Evolutionary conservation across 2,888 invertebrate species (phyloP), one percentile per base, ranked within the genome.

Genomic region (Caenorhabditis sp.): DNA sequence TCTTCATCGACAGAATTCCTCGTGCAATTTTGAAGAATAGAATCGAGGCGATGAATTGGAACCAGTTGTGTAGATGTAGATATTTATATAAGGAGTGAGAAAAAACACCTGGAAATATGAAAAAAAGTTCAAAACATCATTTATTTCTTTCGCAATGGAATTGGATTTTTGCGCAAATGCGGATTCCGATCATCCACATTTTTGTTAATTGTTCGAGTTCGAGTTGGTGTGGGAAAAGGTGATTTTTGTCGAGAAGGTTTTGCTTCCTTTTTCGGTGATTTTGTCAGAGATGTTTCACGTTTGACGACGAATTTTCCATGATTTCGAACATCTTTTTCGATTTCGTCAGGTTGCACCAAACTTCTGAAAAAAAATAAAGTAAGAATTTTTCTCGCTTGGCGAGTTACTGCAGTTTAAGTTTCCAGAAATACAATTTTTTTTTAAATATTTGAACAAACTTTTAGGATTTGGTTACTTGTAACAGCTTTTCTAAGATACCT

Each of bases 21-120:
- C 64, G 57, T 0, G 73, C 67, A 27, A 59, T 65, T 50, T 58
- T 61, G 36, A 68, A 73, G 68, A 73, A 73, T 38, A 63, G 65
- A n/a, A 73, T 26, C 7, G 58, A 49, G 25, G 73, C 67, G 43
- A 73, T 59, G 56, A 57, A 54, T 20, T 59, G 62, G 5, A 73
- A 31, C 73, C 68, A 43, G 68, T 73, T 4, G 68, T 68, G 50
- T 73, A 73, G 38, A 31, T 31, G 31, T 31, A 7, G 31, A 31
- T 31, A 10, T 31, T 31, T 31, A 31, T 31, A 31, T 31, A 4
- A 31, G 4, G n/a, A n/a, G n/a, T n/a, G n/a, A n/a, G n/a, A n/a
- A n/a, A n/a, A 31, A 31, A 7, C 10, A 7, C 31, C 31, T 31
- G 31, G 31, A 31, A 31, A 31, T 31, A 7, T 31, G 31, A 10